A percentile compares a stretch with the other conserved stretches of the same genome.
phyloP scores from a whole-genome alignment of 2,113 vertebrate species.

The Psilopogon haemacephalus region DNA sequence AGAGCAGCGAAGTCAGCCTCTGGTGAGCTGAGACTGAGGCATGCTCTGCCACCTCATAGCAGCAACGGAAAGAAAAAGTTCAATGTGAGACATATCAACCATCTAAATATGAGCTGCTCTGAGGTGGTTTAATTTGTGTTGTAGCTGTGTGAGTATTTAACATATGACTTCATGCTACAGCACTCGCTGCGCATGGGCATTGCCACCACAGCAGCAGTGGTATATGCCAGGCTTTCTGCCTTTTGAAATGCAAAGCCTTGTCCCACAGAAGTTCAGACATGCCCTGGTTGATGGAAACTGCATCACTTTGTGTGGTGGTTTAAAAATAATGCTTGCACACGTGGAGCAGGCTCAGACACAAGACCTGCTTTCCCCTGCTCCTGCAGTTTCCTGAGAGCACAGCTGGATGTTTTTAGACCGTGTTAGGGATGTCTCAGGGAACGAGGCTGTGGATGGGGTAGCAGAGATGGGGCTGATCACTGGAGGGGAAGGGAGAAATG shows the following conservation, averaged over 20 bases:
- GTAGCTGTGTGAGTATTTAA: not conserved
- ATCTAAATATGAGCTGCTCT: not conserved
- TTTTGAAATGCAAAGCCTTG: not conserved
- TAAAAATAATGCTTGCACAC: constrained; percentile 1
- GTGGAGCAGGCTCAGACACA: not conserved
- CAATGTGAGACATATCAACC: not conserved
- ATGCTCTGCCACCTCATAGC: not conserved
- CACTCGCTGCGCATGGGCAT: not conserved
- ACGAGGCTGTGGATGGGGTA: not conserved
- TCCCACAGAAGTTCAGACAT: not conserved
- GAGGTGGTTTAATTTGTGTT: not conserved
- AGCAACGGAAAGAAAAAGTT: not conserved
- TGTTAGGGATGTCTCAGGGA: not conserved
- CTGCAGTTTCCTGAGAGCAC: not conserved
- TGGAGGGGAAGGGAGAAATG: not conserved
- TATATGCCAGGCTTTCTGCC: not conserved
- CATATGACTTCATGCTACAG: not conserved
- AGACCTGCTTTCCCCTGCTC: not conserved
- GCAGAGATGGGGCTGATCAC: not conserved
- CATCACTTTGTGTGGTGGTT: not conserved
- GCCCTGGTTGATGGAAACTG: not conserved
- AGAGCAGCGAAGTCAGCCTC: not conserved
- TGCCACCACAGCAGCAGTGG: not conserved
- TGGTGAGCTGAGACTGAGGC: not conserved
- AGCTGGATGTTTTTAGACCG: not conserved